Conservation (phyloP, 2,113 vertebrate genomes). For the Stigmatopora nigra region DNA sequence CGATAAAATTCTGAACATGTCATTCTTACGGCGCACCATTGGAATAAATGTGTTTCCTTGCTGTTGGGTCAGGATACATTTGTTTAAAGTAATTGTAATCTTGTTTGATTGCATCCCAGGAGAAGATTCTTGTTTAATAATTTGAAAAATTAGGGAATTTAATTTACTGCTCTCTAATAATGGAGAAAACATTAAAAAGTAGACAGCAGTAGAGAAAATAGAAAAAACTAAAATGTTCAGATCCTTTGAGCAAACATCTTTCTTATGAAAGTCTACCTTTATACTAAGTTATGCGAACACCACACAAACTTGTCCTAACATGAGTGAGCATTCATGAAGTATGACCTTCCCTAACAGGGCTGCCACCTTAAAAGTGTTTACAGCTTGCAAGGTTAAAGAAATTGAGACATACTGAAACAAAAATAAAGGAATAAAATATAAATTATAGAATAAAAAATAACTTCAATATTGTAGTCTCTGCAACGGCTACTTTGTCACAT, state of each 20-base stretch:
- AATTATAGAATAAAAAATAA: background rate
- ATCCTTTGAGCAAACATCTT: too few species aligned
- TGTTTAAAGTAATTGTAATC: too few species aligned
- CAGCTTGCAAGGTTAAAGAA: conserved; percentile 36
- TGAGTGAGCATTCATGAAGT: conserved; percentile 44
- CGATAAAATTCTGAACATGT: conserved; percentile 16
- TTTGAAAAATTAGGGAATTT: too few species aligned
- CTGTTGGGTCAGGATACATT: background rate
- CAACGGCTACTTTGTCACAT: conserved; percentile 8
- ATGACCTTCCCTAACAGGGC: conserved; percentile 45
- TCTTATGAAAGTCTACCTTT: too few species aligned
- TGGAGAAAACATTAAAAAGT: too few species aligned
- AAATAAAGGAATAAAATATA: too few species aligned
- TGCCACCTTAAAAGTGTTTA: conserved; percentile 11
- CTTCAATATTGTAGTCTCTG: background rate
- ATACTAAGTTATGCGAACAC: conserved; percentile 34
- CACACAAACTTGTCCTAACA: conserved; percentile 45
- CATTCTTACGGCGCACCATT: background rate
- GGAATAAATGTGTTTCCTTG: background rate
- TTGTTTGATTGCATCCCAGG: too few species aligned
- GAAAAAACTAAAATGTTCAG: too few species aligned
- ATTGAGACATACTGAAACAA: background rate
- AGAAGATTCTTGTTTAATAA: too few species aligned
- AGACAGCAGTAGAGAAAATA: too few species aligned
- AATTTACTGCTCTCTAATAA: too few species aligned